Evolutionary conservation across 2,113 vertebrate genomes (phyloP).

Genomic region (Tricholaema leucomelas): DNA sequence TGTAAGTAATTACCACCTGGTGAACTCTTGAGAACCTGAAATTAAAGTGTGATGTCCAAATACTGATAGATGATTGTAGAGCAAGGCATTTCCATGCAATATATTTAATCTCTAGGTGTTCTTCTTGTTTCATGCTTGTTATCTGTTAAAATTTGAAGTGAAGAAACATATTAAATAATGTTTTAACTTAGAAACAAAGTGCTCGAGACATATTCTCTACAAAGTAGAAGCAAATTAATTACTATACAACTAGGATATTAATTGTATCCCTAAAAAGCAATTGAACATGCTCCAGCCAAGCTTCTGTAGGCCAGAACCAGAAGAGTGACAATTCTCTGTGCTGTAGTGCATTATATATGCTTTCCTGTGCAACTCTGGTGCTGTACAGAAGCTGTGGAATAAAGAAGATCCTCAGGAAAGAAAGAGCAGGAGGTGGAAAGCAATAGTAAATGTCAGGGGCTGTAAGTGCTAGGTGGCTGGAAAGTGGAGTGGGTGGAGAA

Average conservation of each 20-base stretch:
- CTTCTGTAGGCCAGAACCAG: not conserved
- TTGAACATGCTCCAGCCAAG: not conserved
- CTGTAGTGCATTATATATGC: not conserved
- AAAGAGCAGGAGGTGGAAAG: not conserved
- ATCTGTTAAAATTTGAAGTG: not conserved
- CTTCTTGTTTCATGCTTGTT: not conserved
- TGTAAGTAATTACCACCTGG: not conserved
- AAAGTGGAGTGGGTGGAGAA: accelerated
- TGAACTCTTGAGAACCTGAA: not conserved
- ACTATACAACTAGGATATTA: not conserved
- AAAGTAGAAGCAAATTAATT: not conserved
- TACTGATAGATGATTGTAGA: not conserved
- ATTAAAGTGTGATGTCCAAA: not conserved
- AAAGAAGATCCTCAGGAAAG: not conserved
- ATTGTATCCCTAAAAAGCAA: not conserved
- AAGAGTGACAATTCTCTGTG: not conserved
- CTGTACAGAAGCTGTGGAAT: not conserved
- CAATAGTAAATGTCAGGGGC: accelerated
- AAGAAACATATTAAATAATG: not conserved
- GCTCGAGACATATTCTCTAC: not conserved
- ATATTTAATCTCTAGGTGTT: not conserved
- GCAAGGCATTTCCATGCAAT: not conserved
- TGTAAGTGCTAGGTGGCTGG: accelerated
- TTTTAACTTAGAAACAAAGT: not conserved
- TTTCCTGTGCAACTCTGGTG: not conserved